Conservation (phyloP, 2,888 invertebrate genomes). For the Drosophila anceps region DNA sequence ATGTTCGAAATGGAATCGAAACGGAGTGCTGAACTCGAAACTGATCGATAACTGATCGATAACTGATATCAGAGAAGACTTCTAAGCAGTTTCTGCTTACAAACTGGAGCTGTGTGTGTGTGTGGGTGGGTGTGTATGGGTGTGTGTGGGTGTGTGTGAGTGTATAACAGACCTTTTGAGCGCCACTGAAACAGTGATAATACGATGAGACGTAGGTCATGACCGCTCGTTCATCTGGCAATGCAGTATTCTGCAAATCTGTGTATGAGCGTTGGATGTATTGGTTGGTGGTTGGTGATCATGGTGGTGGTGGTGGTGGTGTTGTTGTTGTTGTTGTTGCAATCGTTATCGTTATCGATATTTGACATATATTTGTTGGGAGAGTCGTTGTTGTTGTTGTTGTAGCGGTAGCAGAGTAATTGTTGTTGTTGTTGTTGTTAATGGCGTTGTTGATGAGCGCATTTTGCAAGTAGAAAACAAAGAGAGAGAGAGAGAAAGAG, state of each 20-base stretch:
- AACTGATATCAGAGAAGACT: neutral
- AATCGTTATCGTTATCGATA: conserved; percentile 28
- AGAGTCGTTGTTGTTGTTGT: conserved; percentile 42
- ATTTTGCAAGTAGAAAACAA: conserved; percentile 48
- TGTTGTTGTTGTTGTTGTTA: conserved; percentile 61
- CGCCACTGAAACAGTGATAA: conserved; percentile 99
- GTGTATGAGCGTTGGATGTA: conserved; percentile 70
- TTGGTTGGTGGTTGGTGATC: conserved; percentile 32
- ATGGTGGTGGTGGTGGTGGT: conserved; percentile 35
- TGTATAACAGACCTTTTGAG: conserved; percentile 95
- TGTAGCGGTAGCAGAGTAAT: conserved; percentile 47
- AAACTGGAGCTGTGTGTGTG: neutral
- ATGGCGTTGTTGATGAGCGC: conserved; percentile 55
- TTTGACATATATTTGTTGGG: conserved; percentile 30
- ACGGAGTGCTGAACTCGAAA: neutral
- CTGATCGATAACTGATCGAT: neutral
- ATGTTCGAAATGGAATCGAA: neutral
- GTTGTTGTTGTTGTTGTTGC: conserved; percentile 27
- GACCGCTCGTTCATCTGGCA: conserved; percentile 99
- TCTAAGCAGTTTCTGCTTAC: neutral
- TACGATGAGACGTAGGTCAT: conserved; percentile 99
- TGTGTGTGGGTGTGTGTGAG: conserved; percentile 11
- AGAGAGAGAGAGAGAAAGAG: conserved; percentile 41
- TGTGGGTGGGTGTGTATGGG: neutral
- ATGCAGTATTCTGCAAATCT: conserved; percentile 93